These are phyloP conservation scores for Drosophila lutescens DNA, from an alignment of 2,888 invertebrate genomes.

Conservation along the genomic window DNA sequence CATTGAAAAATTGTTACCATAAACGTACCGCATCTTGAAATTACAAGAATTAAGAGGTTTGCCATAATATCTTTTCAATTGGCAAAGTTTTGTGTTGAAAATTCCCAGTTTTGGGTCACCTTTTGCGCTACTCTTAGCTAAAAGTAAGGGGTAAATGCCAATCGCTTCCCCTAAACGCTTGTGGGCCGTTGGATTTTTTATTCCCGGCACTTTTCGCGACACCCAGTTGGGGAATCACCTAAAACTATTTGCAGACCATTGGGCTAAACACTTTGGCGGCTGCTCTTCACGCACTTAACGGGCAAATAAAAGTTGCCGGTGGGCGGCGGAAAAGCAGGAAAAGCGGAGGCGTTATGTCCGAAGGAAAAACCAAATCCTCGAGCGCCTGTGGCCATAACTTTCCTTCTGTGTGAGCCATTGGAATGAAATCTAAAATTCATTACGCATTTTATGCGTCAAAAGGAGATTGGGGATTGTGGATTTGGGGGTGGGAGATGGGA, in stretches of 20 bases:
- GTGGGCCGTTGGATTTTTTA: not conserved
- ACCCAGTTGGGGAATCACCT: slow-evolving; percentile 42
- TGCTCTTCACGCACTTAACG: slow-evolving; percentile 51
- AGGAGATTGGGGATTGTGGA: slow-evolving; percentile 36
- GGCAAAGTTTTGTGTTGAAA: no score
- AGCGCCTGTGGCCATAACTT: slow-evolving; percentile 59
- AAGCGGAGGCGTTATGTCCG: not conserved
- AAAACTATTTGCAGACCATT: slow-evolving; percentile 61
- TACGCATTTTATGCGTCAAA: slow-evolving; percentile 66
- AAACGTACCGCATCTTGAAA: no score
- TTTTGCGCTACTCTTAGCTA: no score
- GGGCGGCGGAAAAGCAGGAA: not conserved
- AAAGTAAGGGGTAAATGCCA: not conserved
- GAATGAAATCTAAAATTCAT: slow-evolving; percentile 81
- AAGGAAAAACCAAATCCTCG: slow-evolving; percentile 28
- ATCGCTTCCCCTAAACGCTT: not conserved
- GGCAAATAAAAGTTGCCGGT: slow-evolving; percentile 40
- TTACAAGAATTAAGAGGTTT: no score
- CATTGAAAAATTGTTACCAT: no score
- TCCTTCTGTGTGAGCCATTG: slow-evolving; percentile 60
- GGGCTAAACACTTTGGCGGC: slow-evolving; percentile 54
- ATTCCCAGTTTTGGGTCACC: no score
- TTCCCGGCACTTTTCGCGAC: not conserved
- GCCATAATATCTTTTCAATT: no score
- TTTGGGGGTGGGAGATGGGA: not conserved